phyloP scores from a whole-genome alignment of 2,888 invertebrate species.

The Unio pictorum region DNA sequence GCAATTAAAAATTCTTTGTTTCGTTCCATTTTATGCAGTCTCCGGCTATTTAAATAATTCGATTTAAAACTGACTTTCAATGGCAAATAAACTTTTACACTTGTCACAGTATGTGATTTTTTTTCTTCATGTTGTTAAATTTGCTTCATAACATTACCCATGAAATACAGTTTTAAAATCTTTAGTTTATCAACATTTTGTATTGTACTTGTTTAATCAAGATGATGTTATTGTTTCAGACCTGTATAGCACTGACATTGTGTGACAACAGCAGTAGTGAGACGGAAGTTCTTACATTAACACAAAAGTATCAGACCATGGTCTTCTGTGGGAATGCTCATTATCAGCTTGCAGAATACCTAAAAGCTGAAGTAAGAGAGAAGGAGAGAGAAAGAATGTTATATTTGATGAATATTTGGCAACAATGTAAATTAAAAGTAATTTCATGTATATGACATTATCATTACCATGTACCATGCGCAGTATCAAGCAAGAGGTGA shows the following conservation, averaged over 20 bases:
- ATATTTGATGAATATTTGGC: neutral
- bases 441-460: neutral
- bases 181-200: neutral
- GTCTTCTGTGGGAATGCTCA: slow-evolving; percentile 82
- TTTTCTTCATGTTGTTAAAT: too few relatives aligned
- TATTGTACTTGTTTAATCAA: neutral
- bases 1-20: too few relatives aligned
- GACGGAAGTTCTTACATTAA: slow-evolving; percentile 75
- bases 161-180: neutral
- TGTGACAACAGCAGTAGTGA: slow-evolving; percentile 76
- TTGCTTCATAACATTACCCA: too few relatives aligned
- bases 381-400: neutral
- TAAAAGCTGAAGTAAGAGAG: slow-evolving; percentile 77
- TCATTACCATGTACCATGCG: too few relatives aligned
- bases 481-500: too few relatives aligned
- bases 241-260: slow-evolving; percentile 78
- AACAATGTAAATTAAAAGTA: neutral
- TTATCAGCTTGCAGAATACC: slow-evolving; percentile 79
- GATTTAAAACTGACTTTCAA: too few relatives aligned
- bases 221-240: slow-evolving; percentile 73
- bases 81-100: too few relatives aligned
- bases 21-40: too few relatives aligned
- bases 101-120: too few relatives aligned
- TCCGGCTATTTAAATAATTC: too few relatives aligned
- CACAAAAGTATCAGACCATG: slow-evolving; percentile 80